Conservation (phyloP, 1,140 invertebrate species). For the Hyles euphorbiae region DNA sequence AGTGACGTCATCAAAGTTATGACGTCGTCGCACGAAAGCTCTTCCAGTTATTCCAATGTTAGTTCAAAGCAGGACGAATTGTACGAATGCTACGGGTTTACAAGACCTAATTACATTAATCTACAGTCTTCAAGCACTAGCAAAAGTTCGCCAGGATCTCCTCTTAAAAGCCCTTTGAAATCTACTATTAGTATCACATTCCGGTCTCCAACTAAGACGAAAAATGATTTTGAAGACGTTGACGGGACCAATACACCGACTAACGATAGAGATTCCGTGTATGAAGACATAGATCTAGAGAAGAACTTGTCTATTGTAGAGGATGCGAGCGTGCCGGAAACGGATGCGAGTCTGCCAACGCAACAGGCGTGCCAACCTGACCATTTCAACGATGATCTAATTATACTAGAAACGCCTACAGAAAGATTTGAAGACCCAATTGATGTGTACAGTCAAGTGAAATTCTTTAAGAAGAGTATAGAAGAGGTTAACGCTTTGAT, state of each 20-base stretch:
- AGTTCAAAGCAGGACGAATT: slow-evolving; percentile 73
- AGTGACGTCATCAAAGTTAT: slow-evolving; percentile 50
- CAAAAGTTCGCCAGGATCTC: slow-evolving; percentile 61
- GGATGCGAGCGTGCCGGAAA: slow-evolving; percentile 70
- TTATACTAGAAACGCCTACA: slow-evolving; percentile 62
- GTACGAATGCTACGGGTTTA: slow-evolving; percentile 67
- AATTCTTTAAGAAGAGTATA: slow-evolving; percentile 82
- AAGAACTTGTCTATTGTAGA: slow-evolving; percentile 69
- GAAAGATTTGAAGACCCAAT: slow-evolving; percentile 39
- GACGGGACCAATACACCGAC: slow-evolving; percentile 46
- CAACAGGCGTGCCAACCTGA: slow-evolving; percentile 75
- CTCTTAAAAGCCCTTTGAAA: slow-evolving; percentile 75
- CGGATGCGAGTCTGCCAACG: slow-evolving; percentile 72
- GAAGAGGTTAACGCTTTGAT: slow-evolving; percentile 84
- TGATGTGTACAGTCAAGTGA: slow-evolving; percentile 85
- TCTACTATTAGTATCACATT: slow-evolving; percentile 83
- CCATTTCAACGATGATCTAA: slow-evolving; percentile 50
- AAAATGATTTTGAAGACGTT: slow-evolving; percentile 48
- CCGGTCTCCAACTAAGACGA: slow-evolving; percentile 73
- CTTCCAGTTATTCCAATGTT: slow-evolving; percentile 74
- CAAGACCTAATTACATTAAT: slow-evolving; percentile 68
- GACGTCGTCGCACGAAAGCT: slow-evolving; percentile 73
- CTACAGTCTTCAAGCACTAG: slow-evolving; percentile 64
- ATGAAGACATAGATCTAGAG: slow-evolving; percentile 74
- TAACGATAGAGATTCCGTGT: slow-evolving; percentile 67